These are phyloP conservation scores for Clanis bilineata DNA, from an alignment of 2,888 invertebrate genomes.

Conservation along the genomic window DNA sequence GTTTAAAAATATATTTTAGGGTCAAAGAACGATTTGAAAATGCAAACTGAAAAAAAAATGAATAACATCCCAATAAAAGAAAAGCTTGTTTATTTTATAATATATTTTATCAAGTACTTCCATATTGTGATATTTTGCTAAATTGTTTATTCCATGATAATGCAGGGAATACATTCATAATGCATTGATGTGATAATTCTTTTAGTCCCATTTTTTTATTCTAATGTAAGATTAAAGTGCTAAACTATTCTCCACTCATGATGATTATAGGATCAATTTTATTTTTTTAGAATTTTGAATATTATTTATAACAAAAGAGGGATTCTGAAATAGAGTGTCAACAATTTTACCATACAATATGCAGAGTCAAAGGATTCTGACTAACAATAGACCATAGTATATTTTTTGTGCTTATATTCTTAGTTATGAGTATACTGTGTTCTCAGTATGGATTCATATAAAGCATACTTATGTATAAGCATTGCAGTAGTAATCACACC, in stretches of 20 bases:
- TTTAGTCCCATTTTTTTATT: background rate
- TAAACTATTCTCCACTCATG: background rate
- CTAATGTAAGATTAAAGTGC: background rate
- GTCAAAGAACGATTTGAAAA: conserved; percentile 70
- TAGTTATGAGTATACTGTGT: too few species aligned
- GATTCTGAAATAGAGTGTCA: too few species aligned
- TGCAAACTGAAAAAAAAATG: conserved; percentile 43
- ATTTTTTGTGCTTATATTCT: too few species aligned
- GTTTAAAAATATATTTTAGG: conserved; percentile 72
- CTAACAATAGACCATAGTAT: too few species aligned
- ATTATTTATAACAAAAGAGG: background rate
- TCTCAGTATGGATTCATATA: too few species aligned
- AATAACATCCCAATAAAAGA: background rate
- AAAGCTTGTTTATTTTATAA: background rate
- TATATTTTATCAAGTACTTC: background rate
- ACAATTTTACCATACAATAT: too few species aligned
- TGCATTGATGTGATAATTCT: background rate
- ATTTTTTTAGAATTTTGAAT: background rate
- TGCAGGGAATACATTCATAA: background rate
- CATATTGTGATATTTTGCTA: background rate
- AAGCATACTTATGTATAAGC: too few species aligned
- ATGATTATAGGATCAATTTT: background rate
- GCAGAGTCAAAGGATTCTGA: too few species aligned
- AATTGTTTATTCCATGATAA: background rate
- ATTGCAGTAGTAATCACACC: too few species aligned